Percentiles rank a stretch among this genome's conserved stretches.
phyloP scores from a whole-genome alignment of 30 jellyfish, hydroid and myxozoan species.

The Aurelia aurita complex sp. Pacific region DNA sequence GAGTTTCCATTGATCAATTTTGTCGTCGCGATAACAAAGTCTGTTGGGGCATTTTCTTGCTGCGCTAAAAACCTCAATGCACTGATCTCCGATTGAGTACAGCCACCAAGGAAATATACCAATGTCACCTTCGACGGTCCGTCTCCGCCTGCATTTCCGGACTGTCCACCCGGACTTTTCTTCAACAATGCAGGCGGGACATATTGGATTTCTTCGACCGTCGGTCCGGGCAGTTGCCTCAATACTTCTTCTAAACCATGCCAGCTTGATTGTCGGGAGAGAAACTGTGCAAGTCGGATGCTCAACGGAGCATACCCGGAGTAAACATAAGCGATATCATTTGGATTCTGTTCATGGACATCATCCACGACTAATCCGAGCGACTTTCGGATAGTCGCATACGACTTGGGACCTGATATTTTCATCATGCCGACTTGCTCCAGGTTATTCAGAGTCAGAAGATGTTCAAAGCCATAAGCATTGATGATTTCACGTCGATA shows the following conservation, averaged over 20 bases:
- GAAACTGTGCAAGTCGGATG: constrained; percentile 91
- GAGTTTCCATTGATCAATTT: constrained; percentile 85
- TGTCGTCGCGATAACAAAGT: constrained; percentile 91
- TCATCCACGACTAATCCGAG: constrained; percentile 90
- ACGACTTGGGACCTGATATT: constrained; percentile 67
- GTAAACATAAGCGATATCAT: constrained; percentile 94
- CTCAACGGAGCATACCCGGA: constrained; percentile 98
- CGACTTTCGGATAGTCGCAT: constrained; percentile 81
- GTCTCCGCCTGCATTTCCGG: constrained; percentile 54
- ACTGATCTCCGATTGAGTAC: constrained; percentile 94
- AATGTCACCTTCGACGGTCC: constrained; percentile 91
- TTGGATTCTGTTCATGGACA: constrained; percentile 95
- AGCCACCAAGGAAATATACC: constrained; percentile 97
- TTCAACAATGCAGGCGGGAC: constrained; percentile 93
- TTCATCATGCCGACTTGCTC: constrained; percentile 91
- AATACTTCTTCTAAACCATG: constrained; percentile 91
- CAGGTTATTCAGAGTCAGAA: constrained; percentile 82
- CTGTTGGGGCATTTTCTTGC: constrained; percentile 94
- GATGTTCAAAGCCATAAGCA: constrained; percentile 94
- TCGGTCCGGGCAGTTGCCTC: constrained; percentile 92
- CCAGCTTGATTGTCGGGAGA: constrained; percentile 94
- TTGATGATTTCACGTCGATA: constrained; percentile 91
- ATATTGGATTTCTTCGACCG: constrained; percentile 85
- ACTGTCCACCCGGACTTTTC: constrained; percentile 73
- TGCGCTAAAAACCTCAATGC: constrained; percentile 94